Percentiles rank a stretch among this genome's conserved stretches.
These are phyloP conservation scores for Parnassius smintheus DNA, from an alignment of 2,888 invertebrate species.

Conservation along the genomic window DNA sequence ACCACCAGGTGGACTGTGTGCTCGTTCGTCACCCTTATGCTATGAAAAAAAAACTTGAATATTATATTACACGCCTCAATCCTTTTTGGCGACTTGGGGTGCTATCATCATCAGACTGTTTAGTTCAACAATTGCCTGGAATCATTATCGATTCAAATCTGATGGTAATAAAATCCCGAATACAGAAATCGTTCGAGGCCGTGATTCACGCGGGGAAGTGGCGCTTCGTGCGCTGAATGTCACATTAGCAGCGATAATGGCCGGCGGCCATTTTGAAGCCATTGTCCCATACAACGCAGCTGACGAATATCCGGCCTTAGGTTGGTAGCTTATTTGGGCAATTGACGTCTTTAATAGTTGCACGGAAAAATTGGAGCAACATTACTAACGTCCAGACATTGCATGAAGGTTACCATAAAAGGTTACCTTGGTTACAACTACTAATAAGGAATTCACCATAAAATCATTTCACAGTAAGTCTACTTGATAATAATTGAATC, in stretches of 20 bases:
- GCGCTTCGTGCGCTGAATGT: conserved; percentile 58
- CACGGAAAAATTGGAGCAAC: conserved; percentile 29
- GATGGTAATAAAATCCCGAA: conserved; percentile 19
- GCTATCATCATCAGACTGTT: too few species aligned
- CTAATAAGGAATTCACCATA: too few species aligned
- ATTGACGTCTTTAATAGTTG: conserved; percentile 36
- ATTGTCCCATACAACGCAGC: conserved; percentile 50
- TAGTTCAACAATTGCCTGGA: too few species aligned
- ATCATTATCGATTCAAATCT: conserved; percentile 10
- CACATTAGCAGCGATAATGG: conserved; percentile 47
- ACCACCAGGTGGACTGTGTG: too few species aligned
- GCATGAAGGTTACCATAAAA: neutral
- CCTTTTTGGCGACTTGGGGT: too few species aligned
- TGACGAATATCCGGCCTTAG: conserved; percentile 54
- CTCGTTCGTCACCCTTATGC: too few species aligned
- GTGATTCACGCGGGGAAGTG: conserved; percentile 66
- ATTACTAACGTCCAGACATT: neutral
- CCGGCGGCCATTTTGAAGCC: conserved; percentile 45
- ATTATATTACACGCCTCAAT: too few species aligned
- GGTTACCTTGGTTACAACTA: too few species aligned
- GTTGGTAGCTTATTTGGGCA: conserved; percentile 36
- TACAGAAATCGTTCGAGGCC: conserved; percentile 33
- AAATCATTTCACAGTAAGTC: too few species aligned
- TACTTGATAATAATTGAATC: too few species aligned
- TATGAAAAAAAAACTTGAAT: too few species aligned